Conservation (phyloP, 2,888 invertebrate species). For the Axea sp. region DNA sequence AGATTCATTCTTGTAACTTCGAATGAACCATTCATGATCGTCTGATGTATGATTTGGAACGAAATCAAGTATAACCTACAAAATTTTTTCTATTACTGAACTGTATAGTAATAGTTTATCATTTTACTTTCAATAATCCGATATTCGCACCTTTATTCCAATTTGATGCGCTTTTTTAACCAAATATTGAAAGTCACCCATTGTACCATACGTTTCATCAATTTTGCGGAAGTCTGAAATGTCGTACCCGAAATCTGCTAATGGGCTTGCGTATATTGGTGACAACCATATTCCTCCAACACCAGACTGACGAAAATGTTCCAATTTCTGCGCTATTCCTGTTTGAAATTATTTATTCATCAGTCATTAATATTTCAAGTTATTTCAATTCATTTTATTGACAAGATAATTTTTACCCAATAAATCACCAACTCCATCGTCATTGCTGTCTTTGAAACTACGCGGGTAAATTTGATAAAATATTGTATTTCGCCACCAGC, state of each 20-base stretch:
- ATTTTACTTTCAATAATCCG: no score
- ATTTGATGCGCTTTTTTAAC: constrained; percentile 81
- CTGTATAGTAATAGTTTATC: no score
- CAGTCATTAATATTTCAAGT: no score
- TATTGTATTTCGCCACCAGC: constrained; percentile 74
- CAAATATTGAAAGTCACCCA: constrained; percentile 85
- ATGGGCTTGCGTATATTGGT: constrained; percentile 90
- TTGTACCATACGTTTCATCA: constrained; percentile 86
- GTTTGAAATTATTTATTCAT: no score
- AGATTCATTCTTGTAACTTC: constrained; percentile 71
- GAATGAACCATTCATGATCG: constrained; percentile 81
- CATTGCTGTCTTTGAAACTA: constrained; percentile 72
- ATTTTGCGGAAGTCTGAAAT: constrained; percentile 88
- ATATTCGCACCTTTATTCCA: constrained; percentile 36
- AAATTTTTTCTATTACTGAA: no score
- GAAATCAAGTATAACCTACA: constrained; percentile 83
- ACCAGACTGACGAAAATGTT: constrained; percentile 76
- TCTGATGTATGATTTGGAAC: constrained; percentile 82
- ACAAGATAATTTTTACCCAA: constrained; percentile 70
- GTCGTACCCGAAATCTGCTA: constrained; percentile 94
- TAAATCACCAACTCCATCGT: constrained; percentile 73
- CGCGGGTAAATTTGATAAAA: constrained; percentile 76
- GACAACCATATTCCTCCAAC: constrained; percentile 91
- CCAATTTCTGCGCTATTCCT: constrained; percentile 79
- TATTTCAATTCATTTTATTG: no score